Evolutionary conservation across 2,888 invertebrate species (phyloP).

Genomic region (Trisateles emortualis): DNA sequence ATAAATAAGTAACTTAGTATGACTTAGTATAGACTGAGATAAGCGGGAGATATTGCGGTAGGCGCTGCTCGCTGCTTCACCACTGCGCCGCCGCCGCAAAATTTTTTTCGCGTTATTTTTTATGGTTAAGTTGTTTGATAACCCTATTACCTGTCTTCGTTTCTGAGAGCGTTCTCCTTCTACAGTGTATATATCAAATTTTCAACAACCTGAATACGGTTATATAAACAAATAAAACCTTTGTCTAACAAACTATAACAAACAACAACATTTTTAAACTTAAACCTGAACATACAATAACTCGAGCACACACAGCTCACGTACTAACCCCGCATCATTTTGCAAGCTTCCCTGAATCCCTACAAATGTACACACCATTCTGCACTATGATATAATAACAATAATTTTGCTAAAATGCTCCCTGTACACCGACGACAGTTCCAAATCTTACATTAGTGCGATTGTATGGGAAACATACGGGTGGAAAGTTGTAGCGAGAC

Average conservation of each 20-base stretch:
- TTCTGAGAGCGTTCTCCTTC: no score
- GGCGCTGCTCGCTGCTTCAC: no score
- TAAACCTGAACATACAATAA: background rate
- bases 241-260: background rate
- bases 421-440: slow-evolving; percentile 37
- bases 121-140: no score
- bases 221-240: background rate
- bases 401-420: slow-evolving; percentile 52
- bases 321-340: slow-evolving; percentile 17
- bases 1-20: no score
- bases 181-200: no score
- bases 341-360: slow-evolving; percentile 1
- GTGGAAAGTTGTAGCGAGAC: background rate
- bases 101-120: no score
- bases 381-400: slow-evolving; percentile 37
- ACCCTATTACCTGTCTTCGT: no score
- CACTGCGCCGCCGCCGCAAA: no score
- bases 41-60: no score
- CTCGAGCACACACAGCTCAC: background rate
- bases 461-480: slow-evolving; percentile 47
- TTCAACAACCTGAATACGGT: no score
- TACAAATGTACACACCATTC: slow-evolving; percentile 17
- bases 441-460: slow-evolving; percentile 56
- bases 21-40: no score
- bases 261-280: background rate